phyloP scores from a whole-genome alignment of 2,888 invertebrate genomes.

The Cataglyphis albicans region DNA sequence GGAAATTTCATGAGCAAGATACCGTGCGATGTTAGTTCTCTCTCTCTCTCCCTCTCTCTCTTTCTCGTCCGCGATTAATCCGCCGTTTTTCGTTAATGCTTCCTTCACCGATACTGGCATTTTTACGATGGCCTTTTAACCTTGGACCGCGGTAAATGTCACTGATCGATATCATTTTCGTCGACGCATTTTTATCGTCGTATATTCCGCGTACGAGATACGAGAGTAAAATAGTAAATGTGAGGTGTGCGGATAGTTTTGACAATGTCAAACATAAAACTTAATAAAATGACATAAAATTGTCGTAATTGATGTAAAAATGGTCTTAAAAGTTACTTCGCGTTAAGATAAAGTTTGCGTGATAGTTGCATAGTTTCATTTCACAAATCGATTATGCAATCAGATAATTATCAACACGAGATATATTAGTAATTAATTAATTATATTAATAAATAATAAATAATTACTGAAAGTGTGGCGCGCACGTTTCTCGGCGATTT shows the following conservation, averaged over 20 bases:
- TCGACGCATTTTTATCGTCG: constrained; percentile 35
- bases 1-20: constrained; percentile 50
- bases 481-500: constrained; percentile 28
- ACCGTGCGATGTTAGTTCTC: not conserved
- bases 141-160: constrained; percentile 40
- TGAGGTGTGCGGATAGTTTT: constrained; percentile 28
- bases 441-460: constrained; percentile 2
- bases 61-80: constrained; percentile 32
- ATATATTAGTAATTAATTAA: not conserved
- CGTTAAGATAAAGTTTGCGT: not conserved
- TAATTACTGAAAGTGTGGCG: constrained; percentile 25
- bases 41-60: constrained; percentile 5
- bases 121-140: constrained; percentile 41
- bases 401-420: not conserved
- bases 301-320: not conserved
- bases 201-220: not conserved
- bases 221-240: not conserved
- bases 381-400: constrained; percentile 4
- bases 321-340: not conserved
- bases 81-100: constrained; percentile 39
- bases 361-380: not conserved
- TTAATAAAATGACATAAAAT: not conserved
- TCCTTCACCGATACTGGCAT: constrained; percentile 37
- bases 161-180: constrained; percentile 49
- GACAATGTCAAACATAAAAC: constrained; percentile 17